phyloP scores from a whole-genome alignment of 2,888 invertebrate genomes.

The Lithosia quadra region DNA sequence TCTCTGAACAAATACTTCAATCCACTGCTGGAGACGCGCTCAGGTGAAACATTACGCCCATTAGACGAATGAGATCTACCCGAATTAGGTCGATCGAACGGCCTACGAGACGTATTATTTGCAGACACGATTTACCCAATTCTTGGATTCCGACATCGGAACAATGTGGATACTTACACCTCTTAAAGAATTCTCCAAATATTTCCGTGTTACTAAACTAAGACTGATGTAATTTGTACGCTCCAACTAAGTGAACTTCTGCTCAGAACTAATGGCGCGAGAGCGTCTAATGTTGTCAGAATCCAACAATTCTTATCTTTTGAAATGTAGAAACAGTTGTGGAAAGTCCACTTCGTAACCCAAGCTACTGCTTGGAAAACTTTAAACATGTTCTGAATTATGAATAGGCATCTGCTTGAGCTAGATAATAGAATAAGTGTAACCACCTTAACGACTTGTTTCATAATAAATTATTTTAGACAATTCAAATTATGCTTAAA shows the following conservation, averaged over 20 bases:
- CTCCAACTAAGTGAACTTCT: slow-evolving; percentile 68
- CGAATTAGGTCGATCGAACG: slow-evolving; percentile 77
- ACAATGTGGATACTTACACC: slow-evolving; percentile 54
- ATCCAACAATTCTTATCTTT: slow-evolving; percentile 59
- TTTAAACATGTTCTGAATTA: slow-evolving; percentile 59
- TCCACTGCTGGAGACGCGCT: slow-evolving; percentile 59
- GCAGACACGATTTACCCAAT: slow-evolving; percentile 65
- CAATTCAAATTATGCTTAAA: slow-evolving; percentile 19
- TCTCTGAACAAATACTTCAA: slow-evolving; percentile 63
- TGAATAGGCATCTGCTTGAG: slow-evolving; percentile 48
- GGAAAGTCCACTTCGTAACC: slow-evolving; percentile 45
- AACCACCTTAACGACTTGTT: slow-evolving; percentile 34
- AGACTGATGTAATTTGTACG: slow-evolving; percentile 76
- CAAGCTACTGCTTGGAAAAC: slow-evolving; percentile 51
- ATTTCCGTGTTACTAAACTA: slow-evolving; percentile 70
- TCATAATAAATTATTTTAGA: slow-evolving; percentile 31
- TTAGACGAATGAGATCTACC: slow-evolving; percentile 71
- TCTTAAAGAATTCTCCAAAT: slow-evolving; percentile 70
- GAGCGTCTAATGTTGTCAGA: slow-evolving; percentile 62
- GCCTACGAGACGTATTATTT: slow-evolving; percentile 73
- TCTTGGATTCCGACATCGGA: slow-evolving; percentile 60
- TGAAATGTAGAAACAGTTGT: slow-evolving; percentile 50
- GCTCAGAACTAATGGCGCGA: slow-evolving; percentile 72
- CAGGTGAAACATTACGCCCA: slow-evolving; percentile 77
- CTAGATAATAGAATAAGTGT: slow-evolving; percentile 56